Percentiles rank a stretch among this genome's conserved stretches.
Conservation (phyloP, 2,797 vertebrate species). For the Pangasius macronema region DNA sequence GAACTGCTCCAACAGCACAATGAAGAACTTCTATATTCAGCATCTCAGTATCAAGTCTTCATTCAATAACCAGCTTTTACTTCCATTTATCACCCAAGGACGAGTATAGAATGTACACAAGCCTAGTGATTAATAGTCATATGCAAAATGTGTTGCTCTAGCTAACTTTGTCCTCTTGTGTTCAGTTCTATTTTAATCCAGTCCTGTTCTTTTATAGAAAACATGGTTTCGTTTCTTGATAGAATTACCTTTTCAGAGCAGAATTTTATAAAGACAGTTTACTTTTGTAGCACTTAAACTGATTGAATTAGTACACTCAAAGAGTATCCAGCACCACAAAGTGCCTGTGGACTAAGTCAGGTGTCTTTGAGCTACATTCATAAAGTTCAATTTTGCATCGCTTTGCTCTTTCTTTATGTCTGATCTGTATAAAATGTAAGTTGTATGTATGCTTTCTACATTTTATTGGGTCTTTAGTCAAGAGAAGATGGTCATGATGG, state of each 20-base stretch:
- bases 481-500: conserved; percentile 37
- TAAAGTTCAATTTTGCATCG: conserved; percentile 36
- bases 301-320: conserved; percentile 72
- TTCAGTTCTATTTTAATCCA: conserved; percentile 46
- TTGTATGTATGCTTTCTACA: conserved; percentile 23
- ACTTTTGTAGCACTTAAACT: conserved; percentile 78
- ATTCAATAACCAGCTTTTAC: conserved; percentile 23
- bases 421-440: conserved; percentile 47
- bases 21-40: conserved; percentile 28
- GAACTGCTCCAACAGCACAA: conserved; percentile 40
- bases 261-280: conserved; percentile 70
- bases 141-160: conserved; percentile 44
- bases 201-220: conserved; percentile 50
- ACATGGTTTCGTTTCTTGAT: conserved; percentile 58
- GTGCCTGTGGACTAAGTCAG: conserved; percentile 79
- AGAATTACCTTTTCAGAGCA: conserved; percentile 65
- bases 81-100: conserved; percentile 26
- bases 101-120: conserved; percentile 24
- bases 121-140: conserved; percentile 26
- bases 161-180: conserved; percentile 36
- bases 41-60: not conserved
- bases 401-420: conserved; percentile 50
- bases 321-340: conserved; percentile 74
- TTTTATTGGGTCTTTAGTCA: conserved; percentile 23
- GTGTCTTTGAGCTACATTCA: conserved; percentile 64